Percentiles rank a stretch among this genome's conserved stretches.
Evolutionary conservation across 2,797 vertebrate genomes (phyloP).

Genomic region (Sitta carolinensis): DNA sequence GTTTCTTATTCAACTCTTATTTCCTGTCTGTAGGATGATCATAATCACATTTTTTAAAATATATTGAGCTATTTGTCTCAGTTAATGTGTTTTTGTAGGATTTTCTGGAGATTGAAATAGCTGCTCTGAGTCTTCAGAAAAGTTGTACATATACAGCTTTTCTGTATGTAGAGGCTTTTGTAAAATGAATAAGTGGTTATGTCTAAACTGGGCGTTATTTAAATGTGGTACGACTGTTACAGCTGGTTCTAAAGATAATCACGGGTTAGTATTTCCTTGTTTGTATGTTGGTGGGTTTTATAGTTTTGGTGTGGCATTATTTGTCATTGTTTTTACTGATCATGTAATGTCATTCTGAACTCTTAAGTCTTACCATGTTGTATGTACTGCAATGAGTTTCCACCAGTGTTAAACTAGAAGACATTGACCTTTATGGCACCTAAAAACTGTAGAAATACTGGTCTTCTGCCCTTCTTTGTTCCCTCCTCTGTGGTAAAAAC

Average conservation of each 20-base stretch:
- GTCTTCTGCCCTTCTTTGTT: background rate
- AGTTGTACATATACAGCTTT: background rate
- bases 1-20: background rate
- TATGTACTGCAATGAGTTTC: background rate
- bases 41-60: accelerated
- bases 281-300: background rate
- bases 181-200: background rate
- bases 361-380: background rate
- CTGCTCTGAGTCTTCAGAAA: background rate
- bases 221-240: background rate
- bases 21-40: background rate
- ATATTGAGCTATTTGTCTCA: background rate
- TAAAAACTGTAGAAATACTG: background rate
- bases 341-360: background rate
- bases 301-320: background rate
- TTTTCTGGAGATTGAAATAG: background rate
- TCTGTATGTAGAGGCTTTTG: background rate
- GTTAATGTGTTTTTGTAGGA: background rate
- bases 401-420: background rate
- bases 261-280: background rate
- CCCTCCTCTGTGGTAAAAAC: background rate
- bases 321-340: background rate
- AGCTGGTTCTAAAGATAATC: background rate
- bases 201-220: background rate
- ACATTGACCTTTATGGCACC: background rate